These are phyloP conservation scores for Caenorhabditis angaria DNA, from an alignment of 2,888 invertebrate genomes.

Conservation along the genomic window DNA sequence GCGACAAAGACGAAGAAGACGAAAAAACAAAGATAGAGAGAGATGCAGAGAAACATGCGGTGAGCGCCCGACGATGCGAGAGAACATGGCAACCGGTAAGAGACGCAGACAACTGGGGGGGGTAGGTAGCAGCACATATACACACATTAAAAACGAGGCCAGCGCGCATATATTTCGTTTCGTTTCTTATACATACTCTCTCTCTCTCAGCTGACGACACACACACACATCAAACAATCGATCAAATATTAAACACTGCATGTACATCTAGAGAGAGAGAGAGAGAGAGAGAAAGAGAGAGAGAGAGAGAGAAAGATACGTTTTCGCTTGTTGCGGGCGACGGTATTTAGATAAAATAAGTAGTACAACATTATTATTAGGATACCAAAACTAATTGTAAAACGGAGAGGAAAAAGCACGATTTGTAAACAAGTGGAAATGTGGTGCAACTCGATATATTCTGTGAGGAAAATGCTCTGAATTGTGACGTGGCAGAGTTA, in stretches of 20 bases:
- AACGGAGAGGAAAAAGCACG: too few relatives aligned
- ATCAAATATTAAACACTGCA: slow-evolving; percentile 2
- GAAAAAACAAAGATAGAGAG: slow-evolving; percentile 13
- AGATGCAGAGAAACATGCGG: slow-evolving; percentile 4
- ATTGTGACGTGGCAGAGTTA: too few relatives aligned
- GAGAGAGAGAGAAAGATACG: neutral
- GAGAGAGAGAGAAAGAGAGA: neutral
- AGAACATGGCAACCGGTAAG: too few relatives aligned
- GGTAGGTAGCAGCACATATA: too few relatives aligned
- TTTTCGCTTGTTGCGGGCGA: slow-evolving; percentile 3
- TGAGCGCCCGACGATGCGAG: neutral
- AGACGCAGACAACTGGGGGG: neutral
- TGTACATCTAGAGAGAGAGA: neutral
- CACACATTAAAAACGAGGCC: slow-evolving; percentile 4
- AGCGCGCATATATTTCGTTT: too few relatives aligned
- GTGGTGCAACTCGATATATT: too few relatives aligned
- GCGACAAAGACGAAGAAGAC: slow-evolving; percentile 1
- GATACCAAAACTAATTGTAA: too few relatives aligned
- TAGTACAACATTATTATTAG: too few relatives aligned
- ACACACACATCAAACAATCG: too few relatives aligned
- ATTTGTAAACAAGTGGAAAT: neutral
- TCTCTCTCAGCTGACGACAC: slow-evolving; percentile 1
- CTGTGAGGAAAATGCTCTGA: too few relatives aligned
- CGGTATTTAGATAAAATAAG: too few relatives aligned
- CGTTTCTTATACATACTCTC: too few relatives aligned